Base-by-base conservation (phyloP, 2,113 vertebrate genomes). In the Neomonachus schauinslandi region DNA sequence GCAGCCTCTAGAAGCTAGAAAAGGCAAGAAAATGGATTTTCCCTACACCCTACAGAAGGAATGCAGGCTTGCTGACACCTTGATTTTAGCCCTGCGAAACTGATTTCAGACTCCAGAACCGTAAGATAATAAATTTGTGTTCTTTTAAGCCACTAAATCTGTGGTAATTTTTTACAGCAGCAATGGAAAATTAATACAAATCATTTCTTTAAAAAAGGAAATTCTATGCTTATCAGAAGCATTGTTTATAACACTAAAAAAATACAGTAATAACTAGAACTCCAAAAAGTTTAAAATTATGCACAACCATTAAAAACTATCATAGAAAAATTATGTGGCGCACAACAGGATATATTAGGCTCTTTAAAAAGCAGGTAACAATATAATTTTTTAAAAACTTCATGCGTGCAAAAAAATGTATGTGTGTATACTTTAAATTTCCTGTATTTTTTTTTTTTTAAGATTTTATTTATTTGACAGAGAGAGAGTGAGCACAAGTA, bases 221-320 rank as follows among this genome's bases (percentile, higher is more conserved):
- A 2, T 79, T 79, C 65, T 3, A n/a, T 81, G 63, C 46, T 87
- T 95, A 81, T 63, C 76, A 93, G 39, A 33, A 96, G 28, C 36
- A 88, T 22, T 83, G 57, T 67, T 89, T 89, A 59, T 59, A 93
- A 96, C 31, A 82, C 18, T 42, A 89, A 96, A 90, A 93, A 65
- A 93, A 76, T 24, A 49, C 1, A 96, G 19, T 86, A 80, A 39
- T 57, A 93, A 89, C 49, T 61, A 36, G 71, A 94, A 61, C 8
- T 53, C 11, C 33, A 84, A 84, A 88, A 69, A 89, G 59, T 16
- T 53, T 83, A 26, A 77, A 79, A 89, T 82, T 79, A 61, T 33
- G 39, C 19, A 92, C 21, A 74, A 82, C 13, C 28, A 88, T 55
- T 74, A 59, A 79, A 89, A 77, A 42, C 8, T 69, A 49, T 93